These are phyloP conservation scores for Cantharis rustica DNA, from an alignment of 2,888 invertebrate species.

Conservation along the genomic window DNA sequence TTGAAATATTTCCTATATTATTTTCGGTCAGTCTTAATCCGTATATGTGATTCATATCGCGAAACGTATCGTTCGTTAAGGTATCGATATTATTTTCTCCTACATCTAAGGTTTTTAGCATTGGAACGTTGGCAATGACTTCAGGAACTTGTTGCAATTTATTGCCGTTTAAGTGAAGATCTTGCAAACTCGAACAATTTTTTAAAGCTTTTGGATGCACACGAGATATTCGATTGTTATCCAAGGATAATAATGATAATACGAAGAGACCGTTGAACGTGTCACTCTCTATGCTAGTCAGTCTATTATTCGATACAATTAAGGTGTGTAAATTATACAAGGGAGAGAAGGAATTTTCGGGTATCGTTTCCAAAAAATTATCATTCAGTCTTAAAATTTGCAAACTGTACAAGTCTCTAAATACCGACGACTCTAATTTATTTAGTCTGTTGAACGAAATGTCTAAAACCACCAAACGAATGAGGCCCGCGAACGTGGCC, in stretches of 20 bases:
- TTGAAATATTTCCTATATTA: constrained; percentile 77
- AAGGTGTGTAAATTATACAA: constrained; percentile 80
- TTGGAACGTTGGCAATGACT: constrained; percentile 74
- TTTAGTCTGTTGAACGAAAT: constrained; percentile 77
- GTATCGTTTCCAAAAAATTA: constrained; percentile 75
- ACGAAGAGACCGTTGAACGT: constrained; percentile 78
- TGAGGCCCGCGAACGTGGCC: constrained; percentile 77
- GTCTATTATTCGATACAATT: constrained; percentile 79
- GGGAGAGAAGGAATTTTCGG: constrained; percentile 78
- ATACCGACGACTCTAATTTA: constrained; percentile 75
- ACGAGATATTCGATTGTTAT: constrained; percentile 77
- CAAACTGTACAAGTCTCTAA: constrained; percentile 77
- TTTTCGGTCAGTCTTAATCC: constrained; percentile 85
- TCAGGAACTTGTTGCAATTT: constrained; percentile 75
- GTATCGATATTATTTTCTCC: constrained; percentile 83
- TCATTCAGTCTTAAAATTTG: constrained; percentile 81
- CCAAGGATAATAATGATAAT: constrained; percentile 76
- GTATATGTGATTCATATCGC: constrained; percentile 78
- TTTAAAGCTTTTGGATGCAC: constrained; percentile 76
- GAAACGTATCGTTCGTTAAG: constrained; percentile 80
- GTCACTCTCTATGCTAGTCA: constrained; percentile 75
- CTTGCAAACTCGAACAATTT: constrained; percentile 80
- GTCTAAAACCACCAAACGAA: constrained; percentile 76
- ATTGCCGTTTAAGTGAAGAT: constrained; percentile 83
- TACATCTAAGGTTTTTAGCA: constrained; percentile 79